A percentile compares a stretch with the other conserved stretches of the same genome.
Conservation (phyloP, 2,888 invertebrate genomes). For the Lithophane socia region DNA sequence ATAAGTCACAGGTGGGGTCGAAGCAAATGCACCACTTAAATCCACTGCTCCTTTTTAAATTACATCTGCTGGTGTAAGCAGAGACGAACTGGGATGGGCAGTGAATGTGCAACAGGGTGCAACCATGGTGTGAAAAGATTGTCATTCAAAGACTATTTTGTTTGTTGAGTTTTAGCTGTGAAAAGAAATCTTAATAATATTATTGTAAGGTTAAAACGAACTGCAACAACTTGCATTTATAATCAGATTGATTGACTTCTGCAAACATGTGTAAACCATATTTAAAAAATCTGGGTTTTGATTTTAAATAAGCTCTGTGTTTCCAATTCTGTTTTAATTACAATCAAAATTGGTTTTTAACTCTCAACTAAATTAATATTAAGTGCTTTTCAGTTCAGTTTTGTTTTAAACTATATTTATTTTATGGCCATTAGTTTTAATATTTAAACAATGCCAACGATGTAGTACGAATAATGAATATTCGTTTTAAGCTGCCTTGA, state of each 20-base stretch:
- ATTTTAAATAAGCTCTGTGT: not conserved
- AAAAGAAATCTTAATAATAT: not conserved
- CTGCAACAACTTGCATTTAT: not conserved
- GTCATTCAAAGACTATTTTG: not conserved
- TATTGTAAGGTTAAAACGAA: not conserved
- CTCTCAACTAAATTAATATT: slow-evolving; percentile 11
- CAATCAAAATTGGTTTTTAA: slow-evolving; percentile 14
- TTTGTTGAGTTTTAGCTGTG: not conserved
- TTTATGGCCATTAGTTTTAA: slow-evolving; percentile 1
- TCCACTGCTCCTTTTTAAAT: slow-evolving; percentile 72
- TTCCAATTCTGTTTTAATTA: not conserved
- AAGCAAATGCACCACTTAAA: slow-evolving; percentile 78
- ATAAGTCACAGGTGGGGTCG: slow-evolving; percentile 80
- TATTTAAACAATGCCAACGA: slow-evolving; percentile 6
- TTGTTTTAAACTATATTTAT: slow-evolving; percentile 9
- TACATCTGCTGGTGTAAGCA: slow-evolving; percentile 65
- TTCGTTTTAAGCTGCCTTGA: slow-evolving; percentile 9
- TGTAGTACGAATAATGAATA: not conserved
- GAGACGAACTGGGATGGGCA: slow-evolving; percentile 45
- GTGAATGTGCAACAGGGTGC: slow-evolving; percentile 2
- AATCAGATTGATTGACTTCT: too few species aligned
- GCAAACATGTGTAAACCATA: too few species aligned
- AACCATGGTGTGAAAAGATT: not conserved
- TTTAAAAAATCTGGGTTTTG: not conserved
- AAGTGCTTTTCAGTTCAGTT: slow-evolving; percentile 11